Percentiles rank a stretch among this genome's conserved stretches.
Conservation (phyloP, 1,140 invertebrate genomes). For the Phymastichus coffea region DNA sequence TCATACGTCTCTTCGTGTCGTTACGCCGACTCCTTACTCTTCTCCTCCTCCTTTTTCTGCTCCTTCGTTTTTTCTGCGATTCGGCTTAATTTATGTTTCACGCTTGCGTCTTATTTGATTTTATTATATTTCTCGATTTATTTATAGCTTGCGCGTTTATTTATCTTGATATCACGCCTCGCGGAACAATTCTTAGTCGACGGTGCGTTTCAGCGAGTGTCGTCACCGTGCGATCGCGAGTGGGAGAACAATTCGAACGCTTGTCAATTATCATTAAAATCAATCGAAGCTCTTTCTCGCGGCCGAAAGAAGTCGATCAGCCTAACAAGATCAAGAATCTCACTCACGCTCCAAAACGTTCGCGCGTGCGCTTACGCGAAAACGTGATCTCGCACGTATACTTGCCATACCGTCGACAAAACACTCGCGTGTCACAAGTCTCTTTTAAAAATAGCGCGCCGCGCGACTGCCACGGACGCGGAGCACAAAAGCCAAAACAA, state of each 20-base stretch:
- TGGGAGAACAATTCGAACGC: conserved; percentile 17
- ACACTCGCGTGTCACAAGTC: conserved; percentile 1
- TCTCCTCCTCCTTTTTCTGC: background rate
- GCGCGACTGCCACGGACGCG: background rate
- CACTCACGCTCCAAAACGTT: background rate
- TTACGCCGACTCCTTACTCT: background rate
- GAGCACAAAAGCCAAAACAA: conserved; percentile 1
- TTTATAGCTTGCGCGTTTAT: no score
- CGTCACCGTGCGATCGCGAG: background rate
- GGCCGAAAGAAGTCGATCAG: conserved; percentile 23
- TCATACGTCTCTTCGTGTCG: background rate
- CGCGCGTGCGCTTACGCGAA: background rate
- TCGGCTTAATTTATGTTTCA: conserved; percentile 15
- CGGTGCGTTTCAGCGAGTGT: no score
- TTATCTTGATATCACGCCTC: no score
- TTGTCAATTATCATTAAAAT: conserved; percentile 32
- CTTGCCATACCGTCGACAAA: conserved; percentile 6
- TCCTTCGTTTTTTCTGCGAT: background rate
- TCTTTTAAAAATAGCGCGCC: background rate
- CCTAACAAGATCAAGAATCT: conserved; percentile 26
- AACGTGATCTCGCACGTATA: no score
- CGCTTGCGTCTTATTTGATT: conserved; percentile 1
- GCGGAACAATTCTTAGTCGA: no score
- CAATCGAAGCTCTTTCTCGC: conserved; percentile 19
- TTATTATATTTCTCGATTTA: no score